Conservation (phyloP, 1,140 invertebrate genomes). For the Drosophila watanabei region DNA sequence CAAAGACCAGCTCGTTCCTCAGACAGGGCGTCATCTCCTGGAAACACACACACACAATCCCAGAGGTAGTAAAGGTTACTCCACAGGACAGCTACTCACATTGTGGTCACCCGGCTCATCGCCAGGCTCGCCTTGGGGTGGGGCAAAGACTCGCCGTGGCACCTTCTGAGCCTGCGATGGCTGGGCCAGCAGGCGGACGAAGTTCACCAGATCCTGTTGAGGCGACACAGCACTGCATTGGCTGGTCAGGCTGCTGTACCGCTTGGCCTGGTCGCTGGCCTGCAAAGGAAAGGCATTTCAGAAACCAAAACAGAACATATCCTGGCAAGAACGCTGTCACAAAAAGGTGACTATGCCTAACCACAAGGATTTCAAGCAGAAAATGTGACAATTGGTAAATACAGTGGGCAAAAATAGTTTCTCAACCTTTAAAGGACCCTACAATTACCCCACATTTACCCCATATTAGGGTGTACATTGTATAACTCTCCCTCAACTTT, state of each 20-base stretch:
- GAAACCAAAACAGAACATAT: not conserved
- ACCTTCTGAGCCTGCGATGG: slow-evolving; percentile 88
- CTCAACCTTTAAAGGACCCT: not conserved
- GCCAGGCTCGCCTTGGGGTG: slow-evolving; percentile 87
- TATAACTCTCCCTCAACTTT: not conserved
- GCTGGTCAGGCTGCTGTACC: slow-evolving; percentile 91
- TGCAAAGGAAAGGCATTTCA: slow-evolving; percentile 75
- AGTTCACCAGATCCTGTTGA: slow-evolving; percentile 90
- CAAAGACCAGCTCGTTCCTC: slow-evolving; percentile 93
- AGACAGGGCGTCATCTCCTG: slow-evolving; percentile 90
- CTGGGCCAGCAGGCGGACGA: slow-evolving; percentile 89
- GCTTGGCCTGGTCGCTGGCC: slow-evolving; percentile 91
- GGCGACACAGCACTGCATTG: slow-evolving; percentile 90
- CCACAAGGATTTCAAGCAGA: not conserved
- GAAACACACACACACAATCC: slow-evolving; percentile 2
- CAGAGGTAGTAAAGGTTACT: not conserved
- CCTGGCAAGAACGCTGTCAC: not conserved
- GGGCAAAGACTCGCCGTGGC: slow-evolving; percentile 88
- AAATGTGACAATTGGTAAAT: not conserved
- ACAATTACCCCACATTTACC: not conserved
- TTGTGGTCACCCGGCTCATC: slow-evolving; percentile 78
- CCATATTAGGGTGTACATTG: not conserved
- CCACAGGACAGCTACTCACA: slow-evolving; percentile 58
- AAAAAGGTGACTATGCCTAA: not conserved
- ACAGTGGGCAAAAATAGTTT: not conserved